A percentile compares a stretch with the other conserved stretches of the same genome.
Conservation (phyloP, 2,888 invertebrate species). For the Orthosia gothica region DNA sequence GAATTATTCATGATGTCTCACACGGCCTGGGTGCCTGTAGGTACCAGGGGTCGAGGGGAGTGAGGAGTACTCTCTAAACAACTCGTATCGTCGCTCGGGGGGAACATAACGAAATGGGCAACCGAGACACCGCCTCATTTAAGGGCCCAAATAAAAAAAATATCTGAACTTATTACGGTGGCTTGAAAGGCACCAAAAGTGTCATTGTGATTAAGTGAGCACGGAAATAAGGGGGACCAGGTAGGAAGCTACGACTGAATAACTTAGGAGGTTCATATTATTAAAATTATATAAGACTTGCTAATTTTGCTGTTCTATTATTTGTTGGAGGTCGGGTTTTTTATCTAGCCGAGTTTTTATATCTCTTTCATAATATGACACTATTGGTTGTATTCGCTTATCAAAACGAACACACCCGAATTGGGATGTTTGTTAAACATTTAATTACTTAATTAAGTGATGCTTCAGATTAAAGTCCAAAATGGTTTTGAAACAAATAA, state of each 20-base stretch:
- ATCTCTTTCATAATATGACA: neutral
- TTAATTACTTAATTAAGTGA: neutral
- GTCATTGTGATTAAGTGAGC: conserved; percentile 75
- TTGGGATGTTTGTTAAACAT: too few relatives aligned
- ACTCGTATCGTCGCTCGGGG: conserved; percentile 79
- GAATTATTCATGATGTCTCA: conserved; percentile 90
- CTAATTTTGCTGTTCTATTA: conserved; percentile 46
- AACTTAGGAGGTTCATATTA: conserved; percentile 45
- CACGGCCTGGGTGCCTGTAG: conserved; percentile 72
- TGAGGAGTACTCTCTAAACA: conserved; percentile 79
- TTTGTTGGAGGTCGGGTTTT: conserved; percentile 27
- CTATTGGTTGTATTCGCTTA: conserved; percentile 3
- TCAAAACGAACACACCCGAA: neutral
- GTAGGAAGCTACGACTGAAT: conserved; percentile 51
- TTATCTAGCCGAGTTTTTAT: neutral
- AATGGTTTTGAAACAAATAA: neutral
- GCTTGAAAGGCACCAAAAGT: conserved; percentile 71
- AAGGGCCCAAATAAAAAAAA: conserved; percentile 80
- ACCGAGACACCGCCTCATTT: conserved; percentile 81
- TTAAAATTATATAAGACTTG: conserved; percentile 44
- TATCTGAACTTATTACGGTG: conserved; percentile 76
- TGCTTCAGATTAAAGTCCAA: neutral
- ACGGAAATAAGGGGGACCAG: conserved; percentile 66
- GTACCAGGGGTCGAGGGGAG: conserved; percentile 70
- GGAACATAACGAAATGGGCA: conserved; percentile 85